phyloP scores from a whole-genome alignment of 2,888 invertebrate species.

The Trissolcus japonicus region DNA sequence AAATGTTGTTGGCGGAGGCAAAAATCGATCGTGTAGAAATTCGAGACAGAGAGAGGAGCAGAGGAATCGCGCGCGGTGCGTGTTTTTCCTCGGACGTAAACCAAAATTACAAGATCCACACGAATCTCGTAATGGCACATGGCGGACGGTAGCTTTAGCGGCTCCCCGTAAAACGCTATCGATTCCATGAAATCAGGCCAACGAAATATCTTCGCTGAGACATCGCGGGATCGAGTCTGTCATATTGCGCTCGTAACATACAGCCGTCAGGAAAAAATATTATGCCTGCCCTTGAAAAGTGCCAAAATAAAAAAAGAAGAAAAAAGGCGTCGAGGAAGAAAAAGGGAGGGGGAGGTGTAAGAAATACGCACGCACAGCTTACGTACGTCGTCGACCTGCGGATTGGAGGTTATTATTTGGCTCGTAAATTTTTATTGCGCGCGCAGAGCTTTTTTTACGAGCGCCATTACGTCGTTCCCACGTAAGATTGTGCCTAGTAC shows the following conservation, averaged over 20 bases:
- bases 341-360: background rate
- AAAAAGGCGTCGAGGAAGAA: background rate
- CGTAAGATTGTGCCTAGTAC: conserved; percentile 63
- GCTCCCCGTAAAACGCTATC: conserved; percentile 43
- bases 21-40: conserved; percentile 4
- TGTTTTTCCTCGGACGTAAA: conserved; percentile 32
- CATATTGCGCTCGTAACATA: conserved; percentile 27
- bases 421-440: conserved; percentile 72
- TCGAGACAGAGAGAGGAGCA: conserved; percentile 6
- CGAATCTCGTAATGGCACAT: conserved; percentile 40
- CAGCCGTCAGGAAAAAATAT: conserved; percentile 18
- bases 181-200: conserved; percentile 47
- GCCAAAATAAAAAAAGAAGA: conserved; percentile 24
- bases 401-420: conserved; percentile 67
- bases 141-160: conserved; percentile 36
- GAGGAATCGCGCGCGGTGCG: conserved; percentile 1
- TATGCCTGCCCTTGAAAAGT: conserved; percentile 45
- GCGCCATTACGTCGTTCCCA: conserved; percentile 66
- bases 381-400: conserved; percentile 55
- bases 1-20: background rate
- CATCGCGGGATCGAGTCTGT: conserved; percentile 23
- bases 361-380: conserved; percentile 43
- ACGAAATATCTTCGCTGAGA: conserved; percentile 40
- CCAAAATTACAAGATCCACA: conserved; percentile 38
- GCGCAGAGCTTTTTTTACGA: conserved; percentile 69